Percentiles rank a stretch among this genome's conserved stretches.
Evolutionary conservation across 2,113 vertebrate species (phyloP).

Genomic region (Turdus rufiventris): DNA sequence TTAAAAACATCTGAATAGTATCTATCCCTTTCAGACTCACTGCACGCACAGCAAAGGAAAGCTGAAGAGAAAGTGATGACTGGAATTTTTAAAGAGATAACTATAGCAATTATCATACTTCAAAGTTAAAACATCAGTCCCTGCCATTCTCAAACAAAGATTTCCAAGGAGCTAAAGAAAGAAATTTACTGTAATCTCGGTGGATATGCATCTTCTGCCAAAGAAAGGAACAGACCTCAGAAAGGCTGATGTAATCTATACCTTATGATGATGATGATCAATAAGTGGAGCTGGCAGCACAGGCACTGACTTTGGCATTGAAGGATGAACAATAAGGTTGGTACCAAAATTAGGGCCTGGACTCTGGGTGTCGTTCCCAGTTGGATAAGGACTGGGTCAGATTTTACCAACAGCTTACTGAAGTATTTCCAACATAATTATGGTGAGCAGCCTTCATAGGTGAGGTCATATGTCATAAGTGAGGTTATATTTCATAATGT

Average conservation of each 20-base stretch:
- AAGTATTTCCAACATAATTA: background rate
- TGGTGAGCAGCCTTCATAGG: background rate
- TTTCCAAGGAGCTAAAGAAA: background rate
- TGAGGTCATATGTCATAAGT: constrained; percentile 23
- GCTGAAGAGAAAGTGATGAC: background rate
- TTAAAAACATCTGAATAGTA: constrained; percentile 6
- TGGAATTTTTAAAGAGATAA: constrained; percentile 27
- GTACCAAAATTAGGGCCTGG: background rate
- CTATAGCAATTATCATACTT: constrained; percentile 19
- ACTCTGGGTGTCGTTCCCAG: fast-evolving
- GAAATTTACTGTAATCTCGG: background rate
- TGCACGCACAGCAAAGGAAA: constrained; percentile 35
- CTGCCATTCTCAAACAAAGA: background rate
- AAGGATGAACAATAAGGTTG: fast-evolving
- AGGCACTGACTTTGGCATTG: background rate
- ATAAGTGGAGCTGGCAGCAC: background rate
- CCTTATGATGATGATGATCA: background rate
- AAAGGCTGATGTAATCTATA: background rate
- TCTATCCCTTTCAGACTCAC: constrained; percentile 23
- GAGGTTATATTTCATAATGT: background rate
- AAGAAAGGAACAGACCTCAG: constrained; percentile 20
- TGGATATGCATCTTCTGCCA: background rate
- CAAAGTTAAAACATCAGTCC: constrained; percentile 17
- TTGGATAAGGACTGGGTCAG: background rate
- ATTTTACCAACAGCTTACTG: background rate